Base-by-base conservation (phyloP, 2,888 invertebrate genomes). In the Drosophila pullipes region DNA sequence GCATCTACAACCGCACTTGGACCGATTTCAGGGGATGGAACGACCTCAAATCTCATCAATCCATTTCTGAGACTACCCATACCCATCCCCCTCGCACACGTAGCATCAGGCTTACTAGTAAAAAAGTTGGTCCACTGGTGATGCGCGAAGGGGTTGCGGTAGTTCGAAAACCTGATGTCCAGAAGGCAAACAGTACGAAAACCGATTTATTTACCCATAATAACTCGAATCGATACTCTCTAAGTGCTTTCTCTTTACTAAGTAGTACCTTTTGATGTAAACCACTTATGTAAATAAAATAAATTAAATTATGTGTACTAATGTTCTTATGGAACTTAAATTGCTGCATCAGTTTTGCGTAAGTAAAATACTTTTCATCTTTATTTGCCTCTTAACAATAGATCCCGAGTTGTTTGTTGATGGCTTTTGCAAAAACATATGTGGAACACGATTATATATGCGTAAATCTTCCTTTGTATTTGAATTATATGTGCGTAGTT, bases 1-100 rank as follows among this genome's bases (percentile, higher is more conserved):
- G 76, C 0, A 25, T 3, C 10, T 76, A 62, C 30, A 18, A 33
- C 9, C 76, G 69, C 11, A 74, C 74, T 1, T 76, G 76, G 69
- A 3, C 22, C 30, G 76, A 76, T 7, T 74, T 47, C 16, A 41
- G 25, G 2, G 37, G 49, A 25, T 13, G 11, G 4, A 22, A 37
- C 13, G 4, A 13, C 6, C 13, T 4, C 7, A 33, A 65, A 25
- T 16, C n/a, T 4, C 5, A 13, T 9, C 9, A 28, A 3, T 18
- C 13, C 13, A 31, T n/a, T 25, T 33, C 3, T 13, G 18, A 16
- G 3, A 3, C 31, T 1, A 16, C n/a, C 16, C 50, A n/a, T 5
- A 25, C 59, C 11, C n/a, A n/a, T n/a, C 65, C 58, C 3, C 10
- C 33, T 13, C 50, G n/a, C 4, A 41, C 13, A 33, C 50, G 50